phyloP scores from a whole-genome alignment of 2,888 invertebrate genomes.

The Noctua janthina region DNA sequence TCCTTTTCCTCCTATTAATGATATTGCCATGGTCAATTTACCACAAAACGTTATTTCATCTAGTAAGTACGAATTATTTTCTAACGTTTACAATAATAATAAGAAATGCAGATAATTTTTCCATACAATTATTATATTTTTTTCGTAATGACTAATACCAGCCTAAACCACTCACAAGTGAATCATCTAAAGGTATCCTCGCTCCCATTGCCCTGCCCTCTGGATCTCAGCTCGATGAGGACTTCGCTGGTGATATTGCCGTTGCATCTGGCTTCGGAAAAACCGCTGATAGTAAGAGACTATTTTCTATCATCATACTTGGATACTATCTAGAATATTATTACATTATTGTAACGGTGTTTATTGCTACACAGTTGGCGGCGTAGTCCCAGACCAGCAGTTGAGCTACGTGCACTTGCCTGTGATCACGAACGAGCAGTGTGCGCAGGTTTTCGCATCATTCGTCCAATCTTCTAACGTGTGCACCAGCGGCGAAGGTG shows the following conservation, averaged over 20 bases:
- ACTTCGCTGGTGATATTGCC: constrained; percentile 70
- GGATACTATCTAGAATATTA: not conserved
- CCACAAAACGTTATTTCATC: constrained; percentile 24
- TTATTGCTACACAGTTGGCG: not conserved
- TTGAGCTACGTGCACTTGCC: constrained; percentile 28
- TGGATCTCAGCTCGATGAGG: constrained; percentile 67
- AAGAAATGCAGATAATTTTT: not conserved
- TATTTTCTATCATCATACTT: not conserved
- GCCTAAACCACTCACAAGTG: not conserved
- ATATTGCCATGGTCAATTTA: constrained; percentile 4
- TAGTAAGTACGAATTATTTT: not conserved
- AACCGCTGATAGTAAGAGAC: constrained; percentile 18
- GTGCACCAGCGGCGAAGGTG: constrained; percentile 74
- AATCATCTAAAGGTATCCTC: constrained; percentile 1
- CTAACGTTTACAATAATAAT: not conserved
- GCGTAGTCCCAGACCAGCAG: constrained; percentile 4
- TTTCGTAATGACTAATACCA: no score
- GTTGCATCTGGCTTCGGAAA: constrained; percentile 80
- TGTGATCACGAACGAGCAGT: constrained; percentile 74
- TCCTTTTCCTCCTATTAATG: constrained; percentile 39
- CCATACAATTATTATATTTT: not conserved
- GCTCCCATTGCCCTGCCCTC: constrained; percentile 70
- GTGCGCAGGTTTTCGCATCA: constrained; percentile 63
- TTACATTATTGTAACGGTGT: not conserved
- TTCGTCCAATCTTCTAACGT: constrained; percentile 73